These are phyloP conservation scores for Melanerpes formicivorus DNA, from an alignment of 2,113 vertebrate species.

Conservation along the genomic window DNA sequence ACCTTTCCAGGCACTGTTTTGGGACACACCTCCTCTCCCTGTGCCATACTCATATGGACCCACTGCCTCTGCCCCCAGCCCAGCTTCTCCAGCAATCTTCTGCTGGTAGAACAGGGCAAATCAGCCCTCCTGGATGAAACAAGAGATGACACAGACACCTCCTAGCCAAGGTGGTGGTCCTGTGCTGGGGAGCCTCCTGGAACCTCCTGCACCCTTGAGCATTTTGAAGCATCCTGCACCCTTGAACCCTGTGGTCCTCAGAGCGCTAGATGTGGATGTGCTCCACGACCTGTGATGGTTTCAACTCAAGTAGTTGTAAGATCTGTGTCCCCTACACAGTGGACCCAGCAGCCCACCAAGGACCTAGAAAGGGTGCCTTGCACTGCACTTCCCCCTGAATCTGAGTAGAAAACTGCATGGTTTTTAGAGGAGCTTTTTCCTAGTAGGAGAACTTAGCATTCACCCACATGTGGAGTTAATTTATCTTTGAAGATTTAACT, in stretches of 20 bases:
- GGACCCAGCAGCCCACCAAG: background rate
- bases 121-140: background rate
- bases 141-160: background rate
- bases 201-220: background rate
- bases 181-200: background rate
- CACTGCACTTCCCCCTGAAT: background rate
- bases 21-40: constrained; percentile 49
- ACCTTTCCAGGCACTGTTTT: background rate
- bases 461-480: constrained; percentile 84
- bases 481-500: constrained; percentile 76
- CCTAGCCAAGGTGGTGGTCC: background rate
- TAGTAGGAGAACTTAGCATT: constrained; percentile 72
- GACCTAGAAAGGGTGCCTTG: background rate
- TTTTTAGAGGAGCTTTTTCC: constrained; percentile 23
- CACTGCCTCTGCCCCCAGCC: background rate
- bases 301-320: background rate
- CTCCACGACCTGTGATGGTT: background rate
- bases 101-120: background rate
- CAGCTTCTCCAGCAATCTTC: background rate
- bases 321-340: background rate
- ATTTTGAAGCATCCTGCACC: background rate
- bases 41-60: rapidly evolving
- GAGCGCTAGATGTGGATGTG: too few relatives aligned
- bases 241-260: background rate
- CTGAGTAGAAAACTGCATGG: background rate